phyloP scores from a whole-genome alignment of 1,140 invertebrate species.

The Oreohelix idahoensis region DNA sequence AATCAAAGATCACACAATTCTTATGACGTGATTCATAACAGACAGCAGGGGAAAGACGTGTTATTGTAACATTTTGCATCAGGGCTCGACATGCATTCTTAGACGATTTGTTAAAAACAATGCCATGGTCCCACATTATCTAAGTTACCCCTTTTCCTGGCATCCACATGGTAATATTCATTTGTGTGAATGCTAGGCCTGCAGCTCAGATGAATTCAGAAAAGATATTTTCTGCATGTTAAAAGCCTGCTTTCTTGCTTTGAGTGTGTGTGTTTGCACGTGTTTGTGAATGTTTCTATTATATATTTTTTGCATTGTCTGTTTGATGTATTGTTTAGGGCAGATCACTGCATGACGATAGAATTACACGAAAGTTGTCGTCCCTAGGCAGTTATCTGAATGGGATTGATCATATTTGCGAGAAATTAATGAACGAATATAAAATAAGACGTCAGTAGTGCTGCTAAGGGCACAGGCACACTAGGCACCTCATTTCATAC shows the following conservation, averaged over 20 bases:
- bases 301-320: background rate
- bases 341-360: background rate
- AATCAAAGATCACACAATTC: background rate
- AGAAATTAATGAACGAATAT: constrained; percentile 10
- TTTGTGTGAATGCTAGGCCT: background rate
- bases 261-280: background rate
- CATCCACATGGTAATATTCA: background rate
- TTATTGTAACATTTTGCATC: constrained; percentile 5
- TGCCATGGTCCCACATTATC: background rate
- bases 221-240: background rate
- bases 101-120: background rate
- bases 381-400: background rate
- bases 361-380: background rate
- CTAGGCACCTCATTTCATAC: background rate
- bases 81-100: background rate
- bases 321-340: background rate
- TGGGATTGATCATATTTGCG: background rate
- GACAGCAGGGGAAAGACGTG: background rate
- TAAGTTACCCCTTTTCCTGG: background rate
- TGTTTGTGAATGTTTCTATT: background rate
- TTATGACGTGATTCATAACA: background rate
- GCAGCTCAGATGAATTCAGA: background rate
- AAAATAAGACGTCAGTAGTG: background rate
- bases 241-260: background rate
- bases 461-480: background rate